Evolutionary conservation across 37 sponge, comb jelly and placozoan species (phyloP).

Genomic region (Chondrilla cf. caribensis): DNA sequence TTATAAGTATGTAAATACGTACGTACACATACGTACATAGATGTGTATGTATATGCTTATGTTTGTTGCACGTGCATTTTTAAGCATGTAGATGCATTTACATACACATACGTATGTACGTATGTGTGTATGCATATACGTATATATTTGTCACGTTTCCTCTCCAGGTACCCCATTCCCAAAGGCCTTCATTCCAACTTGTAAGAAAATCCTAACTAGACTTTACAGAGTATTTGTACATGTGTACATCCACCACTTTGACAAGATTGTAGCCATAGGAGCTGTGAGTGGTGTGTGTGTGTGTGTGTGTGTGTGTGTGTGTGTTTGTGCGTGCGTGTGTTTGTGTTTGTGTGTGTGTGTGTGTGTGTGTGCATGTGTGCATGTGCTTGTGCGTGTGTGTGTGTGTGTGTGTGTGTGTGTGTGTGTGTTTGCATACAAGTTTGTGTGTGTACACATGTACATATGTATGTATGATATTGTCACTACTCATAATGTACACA

Average conservation of each 20-base stretch:
- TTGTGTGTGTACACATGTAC: background rate
- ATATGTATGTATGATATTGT: too few species aligned
- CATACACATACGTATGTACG: conserved; percentile 10
- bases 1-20: background rate
- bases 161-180: conserved; percentile 78
- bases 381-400: background rate
- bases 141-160: background rate
- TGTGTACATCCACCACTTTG: conserved; percentile 94
- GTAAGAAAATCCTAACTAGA: conserved; percentile 91
- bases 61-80: background rate
- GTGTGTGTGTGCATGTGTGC: background rate
- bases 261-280: conserved; percentile 75
- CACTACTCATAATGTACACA: too few species aligned
- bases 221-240: conserved; percentile 92
- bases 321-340: too few species aligned
- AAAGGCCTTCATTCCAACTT: conserved; percentile 63
- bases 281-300: conserved; percentile 70
- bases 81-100: background rate
- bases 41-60: background rate
- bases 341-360: background rate
- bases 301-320: background rate
- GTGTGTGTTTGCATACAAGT: background rate
- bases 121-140: background rate
- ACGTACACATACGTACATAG: background rate
- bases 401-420: background rate